phyloP scores from a whole-genome alignment of 2,113 vertebrate genomes.

The Lucifuga dentata region DNA sequence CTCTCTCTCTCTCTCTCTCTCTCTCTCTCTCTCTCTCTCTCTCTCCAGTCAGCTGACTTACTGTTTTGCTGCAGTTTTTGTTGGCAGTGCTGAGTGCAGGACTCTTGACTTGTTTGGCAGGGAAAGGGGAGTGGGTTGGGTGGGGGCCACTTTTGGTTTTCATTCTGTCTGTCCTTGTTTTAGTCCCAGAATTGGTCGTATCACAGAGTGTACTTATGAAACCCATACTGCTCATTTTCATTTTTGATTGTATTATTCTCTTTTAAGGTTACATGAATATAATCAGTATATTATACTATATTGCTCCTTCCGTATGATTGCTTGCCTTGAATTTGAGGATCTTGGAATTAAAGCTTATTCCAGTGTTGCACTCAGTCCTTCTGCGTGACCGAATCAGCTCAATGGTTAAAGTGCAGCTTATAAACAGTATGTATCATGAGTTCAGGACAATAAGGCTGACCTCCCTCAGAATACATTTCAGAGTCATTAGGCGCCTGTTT shows the following conservation, averaged over 20 bases:
- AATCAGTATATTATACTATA: neutral
- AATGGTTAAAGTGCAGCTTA: neutral
- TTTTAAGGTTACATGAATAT: neutral
- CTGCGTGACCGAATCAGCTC: neutral
- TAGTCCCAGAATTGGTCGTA: neutral
- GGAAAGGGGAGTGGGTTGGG: no score
- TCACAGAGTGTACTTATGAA: constrained; percentile 1
- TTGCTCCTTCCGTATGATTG: neutral
- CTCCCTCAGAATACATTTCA: neutral
- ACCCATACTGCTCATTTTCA: neutral
- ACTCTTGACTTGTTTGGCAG: constrained; percentile 21
- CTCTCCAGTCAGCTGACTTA: constrained; percentile 2
- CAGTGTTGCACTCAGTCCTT: neutral
- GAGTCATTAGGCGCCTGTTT: neutral
- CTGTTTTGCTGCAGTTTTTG: constrained; percentile 16
- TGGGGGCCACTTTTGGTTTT: constrained; percentile 41
- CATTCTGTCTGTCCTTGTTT: constrained; percentile 39
- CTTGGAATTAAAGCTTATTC: neutral
- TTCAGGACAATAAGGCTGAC: neutral
- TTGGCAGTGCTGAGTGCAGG: constrained; percentile 11
- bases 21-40: neutral
- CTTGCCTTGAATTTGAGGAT: neutral
- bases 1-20: neutral
- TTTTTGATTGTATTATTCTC: no score
- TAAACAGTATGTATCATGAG: neutral